Percentiles rank a stretch among this genome's conserved stretches.
Evolutionary conservation across 1,140 invertebrate genomes (phyloP).

Genomic region (Drosophila seguyi): DNA sequence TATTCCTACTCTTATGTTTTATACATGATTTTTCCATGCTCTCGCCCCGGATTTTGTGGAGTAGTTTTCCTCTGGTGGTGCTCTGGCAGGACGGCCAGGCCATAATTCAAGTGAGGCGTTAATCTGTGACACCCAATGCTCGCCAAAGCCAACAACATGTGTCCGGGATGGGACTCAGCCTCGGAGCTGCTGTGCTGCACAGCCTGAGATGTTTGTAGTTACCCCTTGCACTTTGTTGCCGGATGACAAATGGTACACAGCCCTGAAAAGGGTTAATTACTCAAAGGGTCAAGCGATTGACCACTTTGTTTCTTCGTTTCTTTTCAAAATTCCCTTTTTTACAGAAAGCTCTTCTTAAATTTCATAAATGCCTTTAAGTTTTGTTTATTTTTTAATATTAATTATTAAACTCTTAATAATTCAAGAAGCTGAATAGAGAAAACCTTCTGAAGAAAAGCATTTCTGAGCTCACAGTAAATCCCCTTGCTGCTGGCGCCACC

Average conservation of each 20-base stretch:
- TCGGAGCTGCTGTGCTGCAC: constrained; percentile 11
- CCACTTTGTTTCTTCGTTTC: constrained; percentile 22
- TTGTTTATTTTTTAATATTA: too few species aligned
- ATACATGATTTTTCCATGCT: constrained; percentile 73
- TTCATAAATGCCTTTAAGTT: neutral
- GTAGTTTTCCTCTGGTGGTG: constrained; percentile 46
- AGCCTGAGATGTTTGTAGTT: constrained; percentile 8
- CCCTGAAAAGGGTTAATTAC: constrained; percentile 66
- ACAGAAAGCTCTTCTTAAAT: neutral
- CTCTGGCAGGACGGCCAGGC: constrained; percentile 32
- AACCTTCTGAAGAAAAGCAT: neutral
- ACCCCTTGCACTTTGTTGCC: constrained; percentile 46
- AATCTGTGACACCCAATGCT: constrained; percentile 73
- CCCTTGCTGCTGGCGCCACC: neutral
- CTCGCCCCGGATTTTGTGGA: constrained; percentile 51
- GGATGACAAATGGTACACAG: constrained; percentile 60
- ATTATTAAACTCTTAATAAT: neutral
- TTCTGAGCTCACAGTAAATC: neutral
- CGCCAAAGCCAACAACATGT: constrained; percentile 41
- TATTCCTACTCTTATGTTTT: constrained; percentile 68
- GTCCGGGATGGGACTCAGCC: constrained; percentile 36
- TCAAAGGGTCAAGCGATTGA: constrained; percentile 56
- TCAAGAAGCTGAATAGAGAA: neutral
- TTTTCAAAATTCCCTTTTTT: neutral
- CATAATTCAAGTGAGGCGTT: constrained; percentile 75